Base-by-base conservation (phyloP, 2,888 invertebrate genomes). In the Perdita meconis region DNA sequence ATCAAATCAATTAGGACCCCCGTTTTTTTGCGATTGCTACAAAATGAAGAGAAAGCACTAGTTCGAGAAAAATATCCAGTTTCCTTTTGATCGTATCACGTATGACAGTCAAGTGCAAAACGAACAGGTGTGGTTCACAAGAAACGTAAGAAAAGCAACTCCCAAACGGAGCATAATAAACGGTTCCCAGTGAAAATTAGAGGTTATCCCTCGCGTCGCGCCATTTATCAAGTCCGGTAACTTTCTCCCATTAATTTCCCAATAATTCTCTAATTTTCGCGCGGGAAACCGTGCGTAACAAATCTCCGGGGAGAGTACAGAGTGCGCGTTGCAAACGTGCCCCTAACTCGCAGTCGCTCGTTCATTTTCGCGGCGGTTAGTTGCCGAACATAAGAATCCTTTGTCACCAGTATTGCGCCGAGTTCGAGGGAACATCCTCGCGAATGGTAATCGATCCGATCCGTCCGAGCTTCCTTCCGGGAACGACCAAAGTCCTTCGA, bases 221-320 rank as follows among this genome's bases (percentile, higher is more conserved):
- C 50, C 36, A 67, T 67, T 67, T 67, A 67, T 67, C 66, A 50
- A 16, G 8, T n/a, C 30, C 47, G n/a, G 57, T 19, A 59, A 67
- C 66, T 50, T 50, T 36, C 34, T 40, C 57, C 26, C 24, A 57
- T 67, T 59, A 67, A 59, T 59, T 59, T 47, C 47, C 47, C 66
- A 47, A 67, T 50, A 57, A 67, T 67, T 59, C 57, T 38, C 59
- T 24, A 59, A 59, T 50, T 38, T 57, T 50, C 47, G 47, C 24
- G 47, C 24, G 26, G 13, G 6, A 13, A 10, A 19, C 34, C 36
- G 22, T 47, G 1, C 24, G 47, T 13, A 24, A 30, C 26, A 59
- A 16, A 3, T 13, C 36, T 4, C 24, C n/a, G 2, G 57, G 24
- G 26, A 26, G 57, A 40, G 26, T 53, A 51, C 40, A 38, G 36